Conservation (phyloP, 64 coral and sea anemone species). For the Acropora tenuis region DNA sequence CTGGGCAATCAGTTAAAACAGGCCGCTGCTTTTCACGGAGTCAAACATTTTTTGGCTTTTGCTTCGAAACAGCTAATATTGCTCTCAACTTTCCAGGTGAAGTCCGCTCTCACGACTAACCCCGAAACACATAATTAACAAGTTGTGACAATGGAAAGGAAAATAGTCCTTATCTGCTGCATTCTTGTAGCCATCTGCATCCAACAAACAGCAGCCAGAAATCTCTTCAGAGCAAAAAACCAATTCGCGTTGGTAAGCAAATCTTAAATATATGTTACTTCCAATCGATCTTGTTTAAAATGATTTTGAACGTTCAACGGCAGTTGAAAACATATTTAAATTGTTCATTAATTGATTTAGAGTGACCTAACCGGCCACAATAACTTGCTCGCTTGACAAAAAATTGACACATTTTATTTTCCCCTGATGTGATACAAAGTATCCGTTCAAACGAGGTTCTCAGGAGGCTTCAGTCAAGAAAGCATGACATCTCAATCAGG, state of each 20-base stretch:
- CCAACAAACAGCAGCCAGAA: background rate
- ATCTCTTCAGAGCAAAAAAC: background rate
- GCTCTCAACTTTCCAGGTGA: background rate
- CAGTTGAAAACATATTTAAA: too few species aligned
- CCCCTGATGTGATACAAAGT: too few species aligned
- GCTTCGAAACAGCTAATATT: background rate
- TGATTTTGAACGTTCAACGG: too few species aligned
- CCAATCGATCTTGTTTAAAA: background rate
- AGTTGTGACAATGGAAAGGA: background rate
- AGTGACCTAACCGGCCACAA: too few species aligned
- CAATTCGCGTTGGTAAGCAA: background rate
- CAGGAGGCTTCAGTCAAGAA: too few species aligned
- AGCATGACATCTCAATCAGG: too few species aligned
- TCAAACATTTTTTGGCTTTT: background rate
- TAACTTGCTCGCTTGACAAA: too few species aligned
- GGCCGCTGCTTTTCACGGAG: background rate
- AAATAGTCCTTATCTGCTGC: background rate
- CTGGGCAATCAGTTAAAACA: too few species aligned
- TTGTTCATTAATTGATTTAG: too few species aligned
- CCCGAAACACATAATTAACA: background rate
- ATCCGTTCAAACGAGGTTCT: too few species aligned
- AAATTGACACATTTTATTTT: too few species aligned
- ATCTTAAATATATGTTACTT: background rate
- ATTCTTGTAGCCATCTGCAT: background rate
- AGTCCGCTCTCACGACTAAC: background rate